Percentiles rank a stretch among this genome's conserved stretches.
Evolutionary conservation across 92 coral and sea anemone genomes (phyloP).

Genomic region (Chrysogorgia sp.): DNA sequence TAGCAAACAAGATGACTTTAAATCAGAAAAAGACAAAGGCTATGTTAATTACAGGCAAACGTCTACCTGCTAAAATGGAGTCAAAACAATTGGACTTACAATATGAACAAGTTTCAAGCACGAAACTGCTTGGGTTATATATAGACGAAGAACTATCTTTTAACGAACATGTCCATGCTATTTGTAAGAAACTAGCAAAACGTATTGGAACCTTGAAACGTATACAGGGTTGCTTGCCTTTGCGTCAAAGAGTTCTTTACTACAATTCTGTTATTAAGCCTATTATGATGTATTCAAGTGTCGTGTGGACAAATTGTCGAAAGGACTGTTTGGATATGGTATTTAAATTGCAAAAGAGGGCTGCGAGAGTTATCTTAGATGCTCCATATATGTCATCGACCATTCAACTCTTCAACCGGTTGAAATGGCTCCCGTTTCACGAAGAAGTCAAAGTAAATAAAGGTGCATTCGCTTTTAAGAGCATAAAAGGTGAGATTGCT

Average conservation of each 20-base stretch:
- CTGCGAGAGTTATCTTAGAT: slow-evolving; percentile 50
- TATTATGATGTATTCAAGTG: slow-evolving; percentile 38
- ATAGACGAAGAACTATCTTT: slow-evolving; percentile 24
- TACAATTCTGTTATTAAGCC: slow-evolving; percentile 35
- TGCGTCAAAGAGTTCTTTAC: slow-evolving; percentile 25
- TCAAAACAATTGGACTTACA: neutral
- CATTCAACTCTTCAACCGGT: slow-evolving; percentile 15
- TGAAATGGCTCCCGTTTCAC: slow-evolving; percentile 55
- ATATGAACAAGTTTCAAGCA: slow-evolving; percentile 24
- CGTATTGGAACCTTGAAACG: slow-evolving; percentile 38
- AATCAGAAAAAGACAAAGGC: slow-evolving; percentile 37
- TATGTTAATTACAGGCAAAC: slow-evolving; percentile 42
- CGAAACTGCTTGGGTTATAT: slow-evolving; percentile 9
- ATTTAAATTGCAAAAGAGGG: slow-evolving; percentile 46
- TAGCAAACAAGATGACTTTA: slow-evolving; percentile 39
- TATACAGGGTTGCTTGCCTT: slow-evolving; percentile 21
- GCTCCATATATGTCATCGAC: slow-evolving; percentile 44
- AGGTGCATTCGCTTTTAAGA: neutral
- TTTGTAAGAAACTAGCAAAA: slow-evolving; percentile 38
- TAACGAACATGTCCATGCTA: slow-evolving; percentile 36
- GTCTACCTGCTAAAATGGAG: slow-evolving; percentile 40
- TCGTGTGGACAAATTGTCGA: slow-evolving; percentile 26
- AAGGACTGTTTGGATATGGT: slow-evolving; percentile 19
- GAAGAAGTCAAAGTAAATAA: slow-evolving; percentile 51
- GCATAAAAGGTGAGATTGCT: slow-evolving; percentile 9